Percentiles rank a stretch among this genome's conserved stretches.
Evolutionary conservation across 1,140 invertebrate species (phyloP).

Genomic region (Lasioglossum albipes): DNA sequence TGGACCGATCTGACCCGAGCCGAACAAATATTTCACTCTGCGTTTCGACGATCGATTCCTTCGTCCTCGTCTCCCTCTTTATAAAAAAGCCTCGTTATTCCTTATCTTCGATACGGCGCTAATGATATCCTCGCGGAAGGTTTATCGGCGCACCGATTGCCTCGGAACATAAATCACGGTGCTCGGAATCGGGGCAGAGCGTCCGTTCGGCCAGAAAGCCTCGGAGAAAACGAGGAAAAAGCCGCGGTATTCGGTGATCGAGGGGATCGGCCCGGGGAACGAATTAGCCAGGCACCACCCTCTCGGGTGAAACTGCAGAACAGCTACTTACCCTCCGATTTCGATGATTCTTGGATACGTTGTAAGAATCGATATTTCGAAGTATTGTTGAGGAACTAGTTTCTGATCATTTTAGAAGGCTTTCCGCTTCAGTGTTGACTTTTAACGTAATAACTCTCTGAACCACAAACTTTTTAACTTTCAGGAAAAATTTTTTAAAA

Average conservation of each 20-base stretch:
- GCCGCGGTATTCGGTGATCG: slow-evolving; percentile 13
- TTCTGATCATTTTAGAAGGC: too few relatives aligned
- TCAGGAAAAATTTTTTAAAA: too few relatives aligned
- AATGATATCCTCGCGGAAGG: not conserved
- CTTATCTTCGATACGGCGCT: not conserved
- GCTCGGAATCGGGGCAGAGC: not conserved
- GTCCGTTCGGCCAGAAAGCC: not conserved
- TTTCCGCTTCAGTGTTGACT: too few relatives aligned
- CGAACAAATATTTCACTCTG: not conserved
- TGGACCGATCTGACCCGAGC: not conserved
- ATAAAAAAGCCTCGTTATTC: not conserved
- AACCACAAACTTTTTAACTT: too few relatives aligned
- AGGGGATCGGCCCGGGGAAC: too few relatives aligned
- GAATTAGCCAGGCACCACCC: slow-evolving; percentile 25
- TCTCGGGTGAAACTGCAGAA: too few relatives aligned
- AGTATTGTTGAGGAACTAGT: too few relatives aligned
- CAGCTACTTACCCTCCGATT: too few relatives aligned
- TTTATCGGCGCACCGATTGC: not conserved
- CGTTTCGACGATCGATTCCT: not conserved
- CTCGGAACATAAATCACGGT: not conserved
- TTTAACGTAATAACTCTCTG: too few relatives aligned
- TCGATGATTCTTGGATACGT: too few relatives aligned
- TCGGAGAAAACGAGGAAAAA: not conserved
- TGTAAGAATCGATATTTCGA: too few relatives aligned
- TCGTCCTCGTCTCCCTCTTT: not conserved